Evolutionary conservation across 2,888 invertebrate genomes (phyloP).

Genomic region (Mythimna vitellina): DNA sequence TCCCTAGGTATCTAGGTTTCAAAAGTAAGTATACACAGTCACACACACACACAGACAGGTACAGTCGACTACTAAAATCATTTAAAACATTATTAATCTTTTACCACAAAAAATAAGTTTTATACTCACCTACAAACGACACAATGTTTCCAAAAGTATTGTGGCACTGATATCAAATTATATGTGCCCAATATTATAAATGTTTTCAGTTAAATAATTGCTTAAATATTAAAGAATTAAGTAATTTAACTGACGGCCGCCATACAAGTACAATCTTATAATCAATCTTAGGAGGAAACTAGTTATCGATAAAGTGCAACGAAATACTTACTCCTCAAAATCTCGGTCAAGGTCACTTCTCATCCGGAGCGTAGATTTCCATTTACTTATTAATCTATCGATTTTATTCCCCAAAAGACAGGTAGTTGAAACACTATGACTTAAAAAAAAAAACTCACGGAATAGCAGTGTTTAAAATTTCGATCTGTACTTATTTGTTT

Average conservation of each 20-base stretch:
- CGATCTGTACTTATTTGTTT: conserved; percentile 6
- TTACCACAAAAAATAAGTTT: too few species aligned
- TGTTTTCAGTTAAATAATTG: neutral
- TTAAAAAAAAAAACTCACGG: neutral
- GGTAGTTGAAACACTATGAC: neutral
- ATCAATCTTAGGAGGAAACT: neutral
- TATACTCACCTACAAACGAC: too few species aligned
- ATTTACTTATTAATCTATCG: neutral
- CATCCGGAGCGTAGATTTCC: conserved; percentile 17
- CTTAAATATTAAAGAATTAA: neutral
- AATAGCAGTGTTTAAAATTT: too few species aligned
- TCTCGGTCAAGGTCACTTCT: conserved; percentile 54
- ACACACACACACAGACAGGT: neutral
- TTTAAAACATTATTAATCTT: neutral
- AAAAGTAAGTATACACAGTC: neutral
- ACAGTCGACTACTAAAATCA: neutral
- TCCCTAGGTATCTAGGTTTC: neutral
- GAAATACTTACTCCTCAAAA: conserved; percentile 46
- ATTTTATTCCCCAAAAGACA: conserved; percentile 2
- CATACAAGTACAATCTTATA: neutral
- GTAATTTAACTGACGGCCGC: neutral
- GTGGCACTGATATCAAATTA: too few species aligned
- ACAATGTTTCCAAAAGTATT: too few species aligned
- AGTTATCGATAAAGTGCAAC: conserved; percentile 3
- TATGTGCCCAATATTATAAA: too few species aligned